Percentiles rank a stretch among this genome's conserved stretches.
phyloP scores from a whole-genome alignment of 2,797 vertebrate species.

The Pseudopleuronectes americanus region DNA sequence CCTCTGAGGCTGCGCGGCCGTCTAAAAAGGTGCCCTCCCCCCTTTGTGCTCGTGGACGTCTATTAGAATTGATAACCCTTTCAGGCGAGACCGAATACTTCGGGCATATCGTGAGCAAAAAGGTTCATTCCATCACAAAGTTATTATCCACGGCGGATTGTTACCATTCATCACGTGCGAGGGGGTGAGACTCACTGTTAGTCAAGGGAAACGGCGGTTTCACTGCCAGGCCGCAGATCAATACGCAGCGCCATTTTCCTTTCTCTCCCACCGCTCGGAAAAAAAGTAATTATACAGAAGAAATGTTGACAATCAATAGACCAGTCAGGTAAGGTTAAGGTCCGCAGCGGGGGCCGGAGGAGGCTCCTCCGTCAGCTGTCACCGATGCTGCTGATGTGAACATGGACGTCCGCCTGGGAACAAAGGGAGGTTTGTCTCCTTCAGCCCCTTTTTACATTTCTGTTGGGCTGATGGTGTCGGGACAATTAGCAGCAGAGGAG shows the following conservation, averaged over 20 bases:
- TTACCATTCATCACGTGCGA: conserved; percentile 94
- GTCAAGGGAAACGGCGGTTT: conserved; percentile 93
- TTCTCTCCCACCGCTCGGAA: conserved; percentile 66
- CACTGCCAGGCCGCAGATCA: conserved; percentile 88
- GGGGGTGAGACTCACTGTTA: conserved; percentile 93
- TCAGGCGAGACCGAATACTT: conserved; percentile 72
- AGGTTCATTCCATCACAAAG: conserved; percentile 94
- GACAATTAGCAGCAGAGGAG: conserved; percentile 62
- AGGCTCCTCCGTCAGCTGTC: conserved; percentile 82
- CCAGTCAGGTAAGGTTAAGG: conserved; percentile 86
- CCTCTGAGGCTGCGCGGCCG: conserved; percentile 40
- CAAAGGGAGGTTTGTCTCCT: conserved; percentile 67
- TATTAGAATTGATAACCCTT: conserved; percentile 84
- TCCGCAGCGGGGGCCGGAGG: conserved; percentile 64
- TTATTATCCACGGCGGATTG: conserved; percentile 91
- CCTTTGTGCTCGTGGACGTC: conserved; percentile 42
- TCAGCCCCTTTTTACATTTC: conserved; percentile 57
- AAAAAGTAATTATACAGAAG: conserved; percentile 97
- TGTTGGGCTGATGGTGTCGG: conserved; percentile 46
- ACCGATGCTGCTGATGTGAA: conserved; percentile 74
- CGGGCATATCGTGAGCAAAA: conserved; percentile 70
- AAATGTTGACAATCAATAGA: conserved; percentile 95
- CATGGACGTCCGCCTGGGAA: conserved; percentile 51
- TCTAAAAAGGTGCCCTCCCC: conserved; percentile 33
- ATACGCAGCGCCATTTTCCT: conserved; percentile 87